Conservation (phyloP, 2,888 invertebrate genomes). For the Cheilosia variabilis region DNA sequence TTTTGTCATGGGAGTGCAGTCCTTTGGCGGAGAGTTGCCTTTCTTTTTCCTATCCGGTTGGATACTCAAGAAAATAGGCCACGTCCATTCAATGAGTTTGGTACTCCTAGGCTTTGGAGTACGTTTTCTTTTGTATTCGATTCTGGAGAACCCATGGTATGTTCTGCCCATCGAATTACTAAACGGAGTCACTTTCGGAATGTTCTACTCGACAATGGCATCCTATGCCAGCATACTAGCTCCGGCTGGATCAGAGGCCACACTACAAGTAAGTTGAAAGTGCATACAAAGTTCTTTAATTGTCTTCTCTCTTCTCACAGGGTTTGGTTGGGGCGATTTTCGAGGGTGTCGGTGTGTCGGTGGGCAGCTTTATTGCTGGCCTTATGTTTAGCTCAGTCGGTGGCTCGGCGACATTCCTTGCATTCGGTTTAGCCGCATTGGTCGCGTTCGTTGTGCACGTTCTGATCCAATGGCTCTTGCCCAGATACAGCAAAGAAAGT, state of each 20-base stretch:
- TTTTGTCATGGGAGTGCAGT: slow-evolving; percentile 90
- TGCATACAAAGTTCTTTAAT: neutral
- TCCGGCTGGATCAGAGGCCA: slow-evolving; percentile 93
- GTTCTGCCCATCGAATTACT: slow-evolving; percentile 93
- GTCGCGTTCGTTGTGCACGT: slow-evolving; percentile 86
- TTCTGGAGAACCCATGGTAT: slow-evolving; percentile 92
- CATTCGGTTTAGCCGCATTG: slow-evolving; percentile 89
- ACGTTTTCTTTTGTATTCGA: slow-evolving; percentile 92
- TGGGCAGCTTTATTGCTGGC: slow-evolving; percentile 92
- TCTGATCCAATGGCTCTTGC: slow-evolving; percentile 84
- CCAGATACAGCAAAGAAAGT: slow-evolving; percentile 77
- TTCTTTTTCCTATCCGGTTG: slow-evolving; percentile 92
- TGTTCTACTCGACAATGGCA: slow-evolving; percentile 94
- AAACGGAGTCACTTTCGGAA: slow-evolving; percentile 94
- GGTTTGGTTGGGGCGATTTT: slow-evolving; percentile 94
- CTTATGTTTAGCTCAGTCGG: slow-evolving; percentile 87
- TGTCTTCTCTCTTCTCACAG: slow-evolving; percentile 83
- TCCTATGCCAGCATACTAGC: slow-evolving; percentile 93
- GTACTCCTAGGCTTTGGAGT: slow-evolving; percentile 92
- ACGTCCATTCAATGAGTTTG: slow-evolving; percentile 92
- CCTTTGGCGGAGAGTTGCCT: slow-evolving; percentile 93
- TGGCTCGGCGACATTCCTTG: slow-evolving; percentile 88
- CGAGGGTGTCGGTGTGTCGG: slow-evolving; percentile 93
- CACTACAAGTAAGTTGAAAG: slow-evolving; percentile 88
- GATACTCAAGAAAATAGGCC: slow-evolving; percentile 91